A percentile compares a stretch with the other conserved stretches of the same genome.
Conservation (phyloP, 2,797 vertebrate species). For the Lemur catta region DNA sequence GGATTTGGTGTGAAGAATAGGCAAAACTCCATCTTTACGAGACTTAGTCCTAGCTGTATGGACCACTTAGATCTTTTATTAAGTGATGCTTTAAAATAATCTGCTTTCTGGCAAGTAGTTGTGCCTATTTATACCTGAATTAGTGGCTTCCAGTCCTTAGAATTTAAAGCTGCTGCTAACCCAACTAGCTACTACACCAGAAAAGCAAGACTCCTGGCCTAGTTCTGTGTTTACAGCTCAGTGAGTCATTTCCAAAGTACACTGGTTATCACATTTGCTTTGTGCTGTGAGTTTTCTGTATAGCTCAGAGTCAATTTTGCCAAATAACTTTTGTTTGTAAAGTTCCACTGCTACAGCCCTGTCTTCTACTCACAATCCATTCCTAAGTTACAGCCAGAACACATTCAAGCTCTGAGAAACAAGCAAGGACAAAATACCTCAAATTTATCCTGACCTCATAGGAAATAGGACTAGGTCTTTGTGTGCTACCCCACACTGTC, state of each 20-base stretch:
- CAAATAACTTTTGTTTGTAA: conserved; percentile 50
- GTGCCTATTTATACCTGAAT: background rate
- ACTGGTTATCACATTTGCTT: conserved; percentile 19
- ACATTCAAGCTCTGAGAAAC: background rate
- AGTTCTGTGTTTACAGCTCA: background rate
- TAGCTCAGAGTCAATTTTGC: background rate
- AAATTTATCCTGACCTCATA: background rate
- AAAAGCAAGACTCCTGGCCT: background rate
- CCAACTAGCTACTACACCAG: background rate
- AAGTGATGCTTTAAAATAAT: background rate
- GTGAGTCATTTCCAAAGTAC: conserved; percentile 4
- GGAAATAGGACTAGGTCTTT: background rate
- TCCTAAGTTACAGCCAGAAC: conserved; percentile 30
- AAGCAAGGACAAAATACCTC: conserved; percentile 36
- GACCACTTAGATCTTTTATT: background rate
- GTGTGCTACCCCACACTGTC: background rate
- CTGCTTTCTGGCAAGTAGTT: background rate
- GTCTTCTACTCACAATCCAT: background rate
- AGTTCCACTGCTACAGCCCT: background rate
- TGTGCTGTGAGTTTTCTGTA: background rate
- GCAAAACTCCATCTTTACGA: background rate
- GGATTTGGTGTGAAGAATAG: background rate
- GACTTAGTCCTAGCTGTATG: background rate
- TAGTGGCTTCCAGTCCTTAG: background rate
- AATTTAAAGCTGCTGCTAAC: background rate